Evolutionary conservation across 2,113 vertebrate genomes (phyloP).

Genomic region (Oostethus manadensis): DNA sequence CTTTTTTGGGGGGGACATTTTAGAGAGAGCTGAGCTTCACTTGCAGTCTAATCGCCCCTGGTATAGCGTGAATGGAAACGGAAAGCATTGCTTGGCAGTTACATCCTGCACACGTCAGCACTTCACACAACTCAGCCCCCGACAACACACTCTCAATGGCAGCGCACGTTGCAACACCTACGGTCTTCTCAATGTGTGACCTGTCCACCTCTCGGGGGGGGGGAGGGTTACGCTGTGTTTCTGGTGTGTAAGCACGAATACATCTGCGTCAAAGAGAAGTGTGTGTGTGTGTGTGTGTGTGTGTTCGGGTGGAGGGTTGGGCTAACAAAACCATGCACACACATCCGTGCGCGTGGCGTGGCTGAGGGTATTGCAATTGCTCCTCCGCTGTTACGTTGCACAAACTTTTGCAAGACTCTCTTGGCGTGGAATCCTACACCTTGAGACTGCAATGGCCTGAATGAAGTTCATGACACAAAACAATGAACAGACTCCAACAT

Average conservation of each 20-base stretch:
- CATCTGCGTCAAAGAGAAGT: neutral
- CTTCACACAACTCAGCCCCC: slow-evolving; percentile 3
- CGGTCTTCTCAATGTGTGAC: slow-evolving; percentile 67
- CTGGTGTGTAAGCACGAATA: neutral
- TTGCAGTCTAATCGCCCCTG: too few relatives aligned
- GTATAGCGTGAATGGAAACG: slow-evolving; percentile 54
- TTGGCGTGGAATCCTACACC: too few relatives aligned
- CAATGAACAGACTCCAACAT: too few relatives aligned
- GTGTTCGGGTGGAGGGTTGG: too few relatives aligned
- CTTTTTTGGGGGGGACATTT: too few relatives aligned
- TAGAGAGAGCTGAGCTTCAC: too few relatives aligned
- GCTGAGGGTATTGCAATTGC: too few relatives aligned
- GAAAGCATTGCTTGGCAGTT: slow-evolving; percentile 31
- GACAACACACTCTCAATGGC: slow-evolving; percentile 32
- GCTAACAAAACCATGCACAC: too few relatives aligned
- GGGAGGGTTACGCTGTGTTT: slow-evolving; percentile 19
- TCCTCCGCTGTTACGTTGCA: neutral
- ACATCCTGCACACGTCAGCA: slow-evolving; percentile 55
- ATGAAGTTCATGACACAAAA: too few relatives aligned
- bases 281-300: neutral
- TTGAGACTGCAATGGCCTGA: too few relatives aligned
- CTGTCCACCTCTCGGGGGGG: slow-evolving; percentile 30
- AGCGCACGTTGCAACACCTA: slow-evolving; percentile 28
- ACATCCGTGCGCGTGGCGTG: too few relatives aligned
- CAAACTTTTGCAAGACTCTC: neutral